These are phyloP conservation scores for Cyanoramphus novaezelandiae DNA, from an alignment of 2,113 vertebrate genomes.

Conservation along the genomic window DNA sequence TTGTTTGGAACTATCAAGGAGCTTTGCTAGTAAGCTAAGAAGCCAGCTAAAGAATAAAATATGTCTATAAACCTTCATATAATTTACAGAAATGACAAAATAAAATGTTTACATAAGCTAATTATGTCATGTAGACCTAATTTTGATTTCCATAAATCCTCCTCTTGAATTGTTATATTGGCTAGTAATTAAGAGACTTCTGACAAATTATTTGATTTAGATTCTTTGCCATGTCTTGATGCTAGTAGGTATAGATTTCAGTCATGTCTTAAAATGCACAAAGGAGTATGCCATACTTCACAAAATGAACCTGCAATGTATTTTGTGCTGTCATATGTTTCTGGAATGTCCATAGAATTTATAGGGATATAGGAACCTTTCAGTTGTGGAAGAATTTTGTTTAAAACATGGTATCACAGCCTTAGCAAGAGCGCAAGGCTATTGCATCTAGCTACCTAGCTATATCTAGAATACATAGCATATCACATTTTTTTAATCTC, in stretches of 20 bases:
- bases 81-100: background rate
- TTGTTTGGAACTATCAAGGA: background rate
- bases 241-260: background rate
- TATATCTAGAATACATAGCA: background rate
- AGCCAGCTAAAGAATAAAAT: background rate
- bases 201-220: constrained; percentile 23
- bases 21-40: background rate
- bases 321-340: background rate
- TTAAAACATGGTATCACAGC: background rate
- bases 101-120: constrained; percentile 20
- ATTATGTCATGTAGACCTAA: background rate
- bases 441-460: background rate
- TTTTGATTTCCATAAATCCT: constrained; percentile 35
- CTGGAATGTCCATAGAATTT: background rate
- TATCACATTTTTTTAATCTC: background rate
- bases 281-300: background rate
- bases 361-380: background rate
- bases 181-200: constrained; percentile 8
- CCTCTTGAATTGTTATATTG: background rate
- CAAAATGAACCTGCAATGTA: background rate
- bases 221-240: background rate
- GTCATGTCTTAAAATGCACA: background rate
- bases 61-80: background rate
- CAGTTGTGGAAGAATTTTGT: background rate
- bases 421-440: background rate